These are phyloP conservation scores for Eristalinus sepulchralis DNA, from an alignment of 2,888 invertebrate species.

Conservation along the genomic window DNA sequence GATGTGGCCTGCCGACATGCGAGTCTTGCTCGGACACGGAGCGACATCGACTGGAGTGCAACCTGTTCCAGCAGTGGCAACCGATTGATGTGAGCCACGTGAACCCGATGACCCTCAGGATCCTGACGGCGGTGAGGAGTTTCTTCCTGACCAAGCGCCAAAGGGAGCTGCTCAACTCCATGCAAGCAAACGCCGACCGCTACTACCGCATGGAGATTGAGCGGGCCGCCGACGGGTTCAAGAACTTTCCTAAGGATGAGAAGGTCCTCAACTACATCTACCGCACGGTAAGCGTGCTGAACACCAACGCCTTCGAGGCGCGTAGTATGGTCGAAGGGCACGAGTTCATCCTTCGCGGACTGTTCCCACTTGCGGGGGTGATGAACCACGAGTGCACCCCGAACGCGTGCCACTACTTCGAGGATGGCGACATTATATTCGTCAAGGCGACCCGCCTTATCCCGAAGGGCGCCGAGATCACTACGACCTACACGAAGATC, in stretches of 20 bases:
- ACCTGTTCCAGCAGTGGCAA: constrained; percentile 83
- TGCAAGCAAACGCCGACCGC: constrained; percentile 79
- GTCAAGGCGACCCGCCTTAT: constrained; percentile 84
- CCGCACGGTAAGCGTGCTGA: constrained; percentile 79
- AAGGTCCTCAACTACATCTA: constrained; percentile 77
- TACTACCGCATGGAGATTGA: constrained; percentile 75
- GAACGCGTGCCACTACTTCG: constrained; percentile 87
- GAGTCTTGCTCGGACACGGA: constrained; percentile 83
- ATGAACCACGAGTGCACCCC: constrained; percentile 88
- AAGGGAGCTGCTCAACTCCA: constrained; percentile 76
- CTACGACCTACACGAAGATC: constrained; percentile 86
- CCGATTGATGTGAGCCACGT: constrained; percentile 80
- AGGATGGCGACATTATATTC: constrained; percentile 83
- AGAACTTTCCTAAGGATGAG: constrained; percentile 77
- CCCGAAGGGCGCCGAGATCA: constrained; percentile 85
- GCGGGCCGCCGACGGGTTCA: constrained; percentile 77
- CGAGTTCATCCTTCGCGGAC: constrained; percentile 82
- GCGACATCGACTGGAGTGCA: constrained; percentile 85
- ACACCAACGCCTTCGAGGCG: constrained; percentile 80
- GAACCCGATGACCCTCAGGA: constrained; percentile 76
- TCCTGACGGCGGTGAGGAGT: constrained; percentile 78
- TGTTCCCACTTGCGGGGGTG: constrained; percentile 86
- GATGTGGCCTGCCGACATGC: constrained; percentile 88
- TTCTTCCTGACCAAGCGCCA: constrained; percentile 77
- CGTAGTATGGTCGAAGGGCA: constrained; percentile 75